Base-by-base conservation (phyloP, 1,140 invertebrate species). In the Amyelois transitella region DNA sequence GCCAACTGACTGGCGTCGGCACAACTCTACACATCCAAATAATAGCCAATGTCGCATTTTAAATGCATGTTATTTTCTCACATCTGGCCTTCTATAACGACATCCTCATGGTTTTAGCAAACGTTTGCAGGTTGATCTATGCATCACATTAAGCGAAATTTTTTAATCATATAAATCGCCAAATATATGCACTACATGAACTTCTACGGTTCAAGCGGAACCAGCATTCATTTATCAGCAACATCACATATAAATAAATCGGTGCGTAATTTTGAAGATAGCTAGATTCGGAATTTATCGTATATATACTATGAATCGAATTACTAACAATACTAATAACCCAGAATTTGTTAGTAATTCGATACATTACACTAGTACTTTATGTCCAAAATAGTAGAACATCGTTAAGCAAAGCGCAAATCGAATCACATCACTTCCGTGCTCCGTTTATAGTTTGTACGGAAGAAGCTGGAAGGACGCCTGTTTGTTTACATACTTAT, bases 41-140 rank as follows among this genome's bases (percentile, higher is more conserved):
- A 72, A 72, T 75, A 77, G 80, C 79, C 75, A 81, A 86, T 84
- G 82, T 81, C 81, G 79, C 79, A 78, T 86, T 82, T 80, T 85
- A 78, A 86, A 76, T 38, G n/a, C n/a, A n/a, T n/a, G n/a, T n/a
- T 79, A 83, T 81, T 76, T 75, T 70, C 71, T 85, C 81, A 83
- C 73, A 72, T 70, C 75, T 75, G 76, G 60, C 60, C 72, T 59
- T 56, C 71, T 66, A 68, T 74, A 77, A 70, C 57, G 68, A 54
- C 66, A 52, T 50, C 21, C 60, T 74, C 67, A 68, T 75, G 64
- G 63, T 66, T 49, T 61, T n/a, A n/a, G n/a, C n/a, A n/a, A n/a
- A n/a, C n/a, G n/a, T n/a, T n/a, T n/a, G n/a, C n/a, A n/a, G n/a
- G n/a, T n/a, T n/a, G n/a, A n/a, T n/a, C n/a, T n/a, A n/a, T n/a